Base-by-base conservation (phyloP, 2,888 invertebrate genomes). In the Melikaiella ostensackeni region DNA sequence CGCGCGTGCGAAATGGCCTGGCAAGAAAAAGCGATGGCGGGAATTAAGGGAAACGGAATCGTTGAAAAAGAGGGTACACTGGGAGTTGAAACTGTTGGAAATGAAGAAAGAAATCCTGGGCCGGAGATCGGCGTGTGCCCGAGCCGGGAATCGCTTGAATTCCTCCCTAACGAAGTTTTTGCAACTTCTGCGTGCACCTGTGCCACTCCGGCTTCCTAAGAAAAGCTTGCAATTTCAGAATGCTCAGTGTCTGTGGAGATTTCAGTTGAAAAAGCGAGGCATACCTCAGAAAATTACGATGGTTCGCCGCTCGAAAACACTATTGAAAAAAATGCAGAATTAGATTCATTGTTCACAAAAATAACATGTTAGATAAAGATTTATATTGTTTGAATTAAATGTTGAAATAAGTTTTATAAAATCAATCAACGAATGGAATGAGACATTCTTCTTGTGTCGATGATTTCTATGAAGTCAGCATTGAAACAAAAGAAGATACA, bases 111-210 rank as follows among this genome's bases (percentile, higher is more conserved):
- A 80, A 84, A 79, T 24, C 42, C 27, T 42, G 7, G 38, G 81
- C 79, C 76, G 79, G 77, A 84, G 82, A 83, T 77, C 83, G 83
- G 79, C 78, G 78, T 79, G 77, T 84, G 74, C 80, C 75, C 84
- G 80, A 80, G 80, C 83, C 87, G 84, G 80, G 84, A 85, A 88
- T 88, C 87, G 84, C 87, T 88, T 81, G 88, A 87, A 84, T 86
- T 85, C 86, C 83, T 84, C 77, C 81, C 84, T 88, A 88, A 88
- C 86, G 85, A 88, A 88, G 88, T 88, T 88, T 88, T 88, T 88
- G 83, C 80, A 84, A 88, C 83, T 86, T 83, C 79, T 76, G 83
- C 83, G 82, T 81, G 86, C 84, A 83, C 88, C 88, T 87, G 88
- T 83, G 46, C 82, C 80, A 79, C 83, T 79, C 82, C 75, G 78